These are phyloP conservation scores for Sebastes umbrosus DNA, from an alignment of 2,797 vertebrate genomes.

Conservation along the genomic window DNA sequence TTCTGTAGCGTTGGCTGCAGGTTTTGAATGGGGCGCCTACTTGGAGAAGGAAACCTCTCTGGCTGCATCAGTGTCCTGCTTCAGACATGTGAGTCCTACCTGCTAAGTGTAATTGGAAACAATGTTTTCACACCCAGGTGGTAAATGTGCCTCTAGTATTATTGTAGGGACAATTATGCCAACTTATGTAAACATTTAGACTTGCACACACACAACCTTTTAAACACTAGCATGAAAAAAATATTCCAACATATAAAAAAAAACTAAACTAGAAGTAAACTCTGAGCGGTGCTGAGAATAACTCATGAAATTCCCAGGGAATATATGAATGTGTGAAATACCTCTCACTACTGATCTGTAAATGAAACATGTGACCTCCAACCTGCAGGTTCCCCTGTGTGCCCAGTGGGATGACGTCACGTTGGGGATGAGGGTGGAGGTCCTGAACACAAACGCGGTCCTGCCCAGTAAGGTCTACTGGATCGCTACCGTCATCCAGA, in stretches of 20 bases:
- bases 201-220: neutral
- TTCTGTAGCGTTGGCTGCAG: constrained; percentile 69
- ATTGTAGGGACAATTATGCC: neutral
- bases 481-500: constrained; percentile 91
- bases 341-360: neutral
- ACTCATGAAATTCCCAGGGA: neutral
- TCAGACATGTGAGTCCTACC: constrained; percentile 91
- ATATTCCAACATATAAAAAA: neutral
- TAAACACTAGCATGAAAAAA: neutral
- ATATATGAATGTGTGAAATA: neutral
- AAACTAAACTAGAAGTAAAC: neutral
- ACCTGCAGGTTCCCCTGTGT: constrained; percentile 87
- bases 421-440: constrained; percentile 93
- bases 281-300: neutral
- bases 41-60: constrained; percentile 87
- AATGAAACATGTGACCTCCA: neutral
- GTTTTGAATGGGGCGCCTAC: constrained; percentile 93
- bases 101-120: neutral
- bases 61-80: constrained; percentile 91
- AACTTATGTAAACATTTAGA: too few species aligned
- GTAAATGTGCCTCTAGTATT: neutral
- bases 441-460: constrained; percentile 90
- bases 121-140: neutral
- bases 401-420: constrained; percentile 92
- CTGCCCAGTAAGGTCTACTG: constrained; percentile 96